phyloP scores from a whole-genome alignment of 2,797 vertebrate species.

The Dryobates pubescens region DNA sequence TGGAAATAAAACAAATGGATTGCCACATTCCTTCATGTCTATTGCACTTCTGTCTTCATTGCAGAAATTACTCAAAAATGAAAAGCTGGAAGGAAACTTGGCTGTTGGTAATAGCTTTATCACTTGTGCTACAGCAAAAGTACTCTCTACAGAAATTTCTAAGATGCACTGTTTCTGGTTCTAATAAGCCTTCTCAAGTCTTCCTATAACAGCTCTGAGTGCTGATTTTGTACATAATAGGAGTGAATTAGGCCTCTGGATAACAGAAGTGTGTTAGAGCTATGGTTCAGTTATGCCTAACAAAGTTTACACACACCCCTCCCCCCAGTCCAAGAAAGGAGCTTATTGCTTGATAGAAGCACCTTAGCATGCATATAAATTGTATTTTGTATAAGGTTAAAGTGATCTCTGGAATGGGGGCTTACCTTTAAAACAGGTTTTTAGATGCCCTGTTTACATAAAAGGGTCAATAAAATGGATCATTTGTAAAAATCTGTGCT shows the following conservation, averaged over 20 bases:
- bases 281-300: not conserved
- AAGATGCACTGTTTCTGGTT: conserved; percentile 24
- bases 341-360: not conserved
- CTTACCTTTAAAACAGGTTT: not conserved
- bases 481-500: not conserved
- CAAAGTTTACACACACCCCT: not conserved
- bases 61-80: conserved; percentile 71
- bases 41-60: conserved; percentile 69
- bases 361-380: not conserved
- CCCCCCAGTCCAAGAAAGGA: not conserved
- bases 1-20: conserved; percentile 76
- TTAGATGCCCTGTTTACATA: not conserved
- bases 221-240: not conserved
- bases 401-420: not conserved
- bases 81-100: conserved; percentile 74
- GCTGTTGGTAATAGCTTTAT: conserved; percentile 63
- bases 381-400: not conserved
- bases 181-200: not conserved
- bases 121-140: conserved; percentile 29
- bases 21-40: conserved; percentile 71
- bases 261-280: not conserved
- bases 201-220: not conserved
- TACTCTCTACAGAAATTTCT: conserved; percentile 20
- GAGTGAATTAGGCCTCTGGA: not conserved
- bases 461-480: not conserved